These are phyloP conservation scores for Polypedilum vanderplanki DNA, from an alignment of 1,140 invertebrate genomes.

Conservation along the genomic window DNA sequence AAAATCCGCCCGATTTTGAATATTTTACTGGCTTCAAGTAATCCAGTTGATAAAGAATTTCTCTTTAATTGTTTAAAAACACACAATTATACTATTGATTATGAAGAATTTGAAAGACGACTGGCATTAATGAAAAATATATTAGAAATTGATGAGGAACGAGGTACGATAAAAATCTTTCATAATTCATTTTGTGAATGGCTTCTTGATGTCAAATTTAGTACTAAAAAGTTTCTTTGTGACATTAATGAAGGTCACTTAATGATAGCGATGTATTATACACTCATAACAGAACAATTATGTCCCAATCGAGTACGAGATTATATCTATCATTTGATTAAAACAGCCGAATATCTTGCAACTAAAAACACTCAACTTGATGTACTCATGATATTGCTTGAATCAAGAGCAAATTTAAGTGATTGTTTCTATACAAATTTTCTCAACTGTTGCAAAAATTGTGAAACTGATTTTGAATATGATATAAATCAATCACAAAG, in stretches of 20 bases:
- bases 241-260: constrained; percentile 79
- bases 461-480: constrained; percentile 41
- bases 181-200: constrained; percentile 91
- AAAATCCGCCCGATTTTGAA: constrained; percentile 76
- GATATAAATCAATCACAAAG: constrained; percentile 41
- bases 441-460: constrained; percentile 41
- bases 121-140: constrained; percentile 67
- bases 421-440: constrained; percentile 44
- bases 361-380: constrained; percentile 40
- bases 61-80: constrained; percentile 75
- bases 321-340: constrained; percentile 41
- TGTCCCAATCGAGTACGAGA: constrained; percentile 41
- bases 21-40: constrained; percentile 77
- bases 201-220: constrained; percentile 93
- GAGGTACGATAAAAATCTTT: constrained; percentile 67
- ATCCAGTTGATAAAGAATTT: constrained; percentile 72
- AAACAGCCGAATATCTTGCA: constrained; percentile 40
- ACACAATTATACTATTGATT: constrained; percentile 68
- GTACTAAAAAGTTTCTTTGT: constrained; percentile 89
- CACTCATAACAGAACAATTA: constrained; percentile 47
- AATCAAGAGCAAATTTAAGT: constrained; percentile 41
- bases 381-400: constrained; percentile 41
- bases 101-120: constrained; percentile 78
- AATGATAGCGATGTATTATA: constrained; percentile 79
- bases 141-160: constrained; percentile 46